Percentiles rank a stretch among this genome's conserved stretches.
These are phyloP conservation scores for Cryptophagus acutangulus DNA, from an alignment of 2,888 invertebrate genomes.

Conservation along the genomic window DNA sequence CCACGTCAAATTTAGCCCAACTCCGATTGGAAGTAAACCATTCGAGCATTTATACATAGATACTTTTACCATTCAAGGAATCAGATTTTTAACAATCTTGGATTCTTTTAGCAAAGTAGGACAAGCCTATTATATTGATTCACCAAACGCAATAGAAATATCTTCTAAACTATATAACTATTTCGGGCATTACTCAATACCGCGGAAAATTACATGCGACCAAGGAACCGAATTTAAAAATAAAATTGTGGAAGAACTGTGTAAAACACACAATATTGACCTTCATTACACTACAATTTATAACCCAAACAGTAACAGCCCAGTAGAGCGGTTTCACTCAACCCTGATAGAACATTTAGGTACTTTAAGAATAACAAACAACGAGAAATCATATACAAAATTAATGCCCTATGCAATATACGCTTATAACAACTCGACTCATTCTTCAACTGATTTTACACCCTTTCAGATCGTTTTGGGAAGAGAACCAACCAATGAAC, in stretches of 20 bases:
- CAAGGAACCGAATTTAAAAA: slow-evolving; percentile 5
- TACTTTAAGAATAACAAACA: background rate
- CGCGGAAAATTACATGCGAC: slow-evolving; percentile 1
- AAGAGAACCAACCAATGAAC: background rate
- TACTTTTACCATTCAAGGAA: background rate
- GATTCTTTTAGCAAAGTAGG: slow-evolving; percentile 4
- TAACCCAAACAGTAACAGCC: background rate
- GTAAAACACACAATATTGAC: slow-evolving; percentile 4
- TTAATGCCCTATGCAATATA: slow-evolving; percentile 1
- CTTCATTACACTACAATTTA: slow-evolving; percentile 3
- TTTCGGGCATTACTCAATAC: background rate
- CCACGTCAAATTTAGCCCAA: slow-evolving; percentile 1
- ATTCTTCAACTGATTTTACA: slow-evolving; percentile 4
- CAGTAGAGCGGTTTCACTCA: slow-evolving; percentile 4
- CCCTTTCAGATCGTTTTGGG: slow-evolving; percentile 3
- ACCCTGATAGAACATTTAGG: slow-evolving; percentile 4
- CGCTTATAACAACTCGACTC: slow-evolving; percentile 3
- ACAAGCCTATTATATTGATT: background rate
- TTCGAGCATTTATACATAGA: slow-evolving; percentile 2
- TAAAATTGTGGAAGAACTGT: background rate
- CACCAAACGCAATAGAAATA: background rate
- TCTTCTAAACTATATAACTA: background rate
- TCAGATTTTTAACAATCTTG: slow-evolving; percentile 4
- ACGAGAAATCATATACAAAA: background rate
- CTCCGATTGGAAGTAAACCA: background rate